phyloP scores from a whole-genome alignment of 2,113 vertebrate species.

The Cynocephalus volans region DNA sequence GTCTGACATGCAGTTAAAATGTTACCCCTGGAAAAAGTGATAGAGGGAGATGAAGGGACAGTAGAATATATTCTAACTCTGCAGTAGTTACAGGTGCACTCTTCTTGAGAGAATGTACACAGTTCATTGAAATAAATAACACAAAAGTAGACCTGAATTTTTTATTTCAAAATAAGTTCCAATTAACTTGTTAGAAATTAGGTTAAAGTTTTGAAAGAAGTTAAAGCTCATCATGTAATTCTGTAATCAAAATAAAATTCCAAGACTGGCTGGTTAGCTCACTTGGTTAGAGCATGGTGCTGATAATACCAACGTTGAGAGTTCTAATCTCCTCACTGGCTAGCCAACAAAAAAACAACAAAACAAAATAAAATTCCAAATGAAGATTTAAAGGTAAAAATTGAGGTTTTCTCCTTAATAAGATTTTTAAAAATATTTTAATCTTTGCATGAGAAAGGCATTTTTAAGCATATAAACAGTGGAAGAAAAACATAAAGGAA shows the following conservation, averaged over 20 bases:
- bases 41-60: background rate
- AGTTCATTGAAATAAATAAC: background rate
- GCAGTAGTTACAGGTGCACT: background rate
- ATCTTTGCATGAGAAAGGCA: background rate
- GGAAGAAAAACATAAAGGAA: background rate
- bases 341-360: no score
- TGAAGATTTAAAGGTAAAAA: background rate
- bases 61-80: background rate
- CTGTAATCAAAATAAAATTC: background rate
- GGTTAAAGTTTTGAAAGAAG: conserved; percentile 5
- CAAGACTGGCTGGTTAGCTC: no score
- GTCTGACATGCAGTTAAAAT: background rate
- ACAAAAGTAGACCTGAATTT: background rate
- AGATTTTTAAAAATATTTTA: background rate
- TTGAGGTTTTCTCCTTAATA: background rate
- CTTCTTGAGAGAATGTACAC: background rate
- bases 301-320: no score
- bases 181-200: background rate
- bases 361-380: background rate
- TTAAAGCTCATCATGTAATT: background rate
- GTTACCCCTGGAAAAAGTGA: background rate
- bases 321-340: no score
- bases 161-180: conserved; percentile 44
- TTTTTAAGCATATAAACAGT: background rate
- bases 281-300: no score